Base-by-base conservation (phyloP, 2,113 vertebrate species). In the Potamarius usumacintae region DNA sequence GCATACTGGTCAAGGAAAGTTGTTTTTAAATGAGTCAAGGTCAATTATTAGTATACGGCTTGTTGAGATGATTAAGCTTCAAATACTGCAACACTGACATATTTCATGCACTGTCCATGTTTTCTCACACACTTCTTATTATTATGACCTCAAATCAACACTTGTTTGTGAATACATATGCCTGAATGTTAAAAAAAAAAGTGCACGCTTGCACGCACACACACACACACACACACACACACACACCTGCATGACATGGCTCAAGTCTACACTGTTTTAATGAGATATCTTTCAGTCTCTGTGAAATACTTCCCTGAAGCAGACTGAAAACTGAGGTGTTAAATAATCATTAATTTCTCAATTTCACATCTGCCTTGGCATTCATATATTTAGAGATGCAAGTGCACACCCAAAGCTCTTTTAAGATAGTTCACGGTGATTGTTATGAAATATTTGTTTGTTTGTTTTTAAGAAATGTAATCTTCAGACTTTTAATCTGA, bases 1-100 rank as follows among this genome's bases (percentile, higher is more conserved):
- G 87, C 90, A 92, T 89, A 92, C 91, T 93, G 91, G 89, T 92
- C 86, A 87, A 87, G 90, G 92, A 92, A 93, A 95, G 93, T 92
- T 91, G 92, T 86, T 91, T 92, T 93, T 90, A 87, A 89, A 93
- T 92, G 90, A 90, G 92, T 92, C 90, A 91, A 86, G 88, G 91
- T 82, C 89, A 91, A 88, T 90, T 85, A 88, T 92, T 78, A 89
- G 92, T 91, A 93, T 92, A 92, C 92, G 88, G 79, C 50, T 60
- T 53, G 50, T 62, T 18, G 48, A 12, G 18, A 82, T 48, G 9
- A 34, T 42, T 62, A 48, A 48, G 34, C 77, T 34, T 83, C 53
- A 80, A 53, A 57, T 83, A 55, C n/a, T 62, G 8, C 20, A 50
- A 72, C 27, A 30, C 18, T 55, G 84, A 79, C 53, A 72, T 85